Evolutionary conservation across 2,888 invertebrate genomes (phyloP).

Genomic region (Cremastinae sp.): DNA sequence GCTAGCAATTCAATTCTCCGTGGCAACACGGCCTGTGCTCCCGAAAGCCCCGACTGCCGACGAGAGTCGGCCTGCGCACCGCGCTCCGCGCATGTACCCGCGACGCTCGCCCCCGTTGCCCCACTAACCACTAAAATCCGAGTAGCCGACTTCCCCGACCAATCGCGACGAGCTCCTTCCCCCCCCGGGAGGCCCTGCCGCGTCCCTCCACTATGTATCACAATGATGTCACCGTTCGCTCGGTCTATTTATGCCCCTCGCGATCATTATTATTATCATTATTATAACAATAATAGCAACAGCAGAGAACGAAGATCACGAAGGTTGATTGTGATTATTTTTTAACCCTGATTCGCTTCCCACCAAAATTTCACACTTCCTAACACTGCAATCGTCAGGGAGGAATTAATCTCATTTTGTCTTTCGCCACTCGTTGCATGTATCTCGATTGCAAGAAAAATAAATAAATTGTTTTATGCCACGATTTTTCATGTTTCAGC

Average conservation of each 20-base stretch:
- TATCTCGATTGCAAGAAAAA: no score
- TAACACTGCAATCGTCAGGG: constrained; percentile 13
- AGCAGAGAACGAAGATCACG: constrained; percentile 50
- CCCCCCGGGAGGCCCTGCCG: constrained; percentile 8
- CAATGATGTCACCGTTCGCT: constrained; percentile 65
- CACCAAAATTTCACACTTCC: constrained; percentile 61
- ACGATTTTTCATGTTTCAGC: constrained; percentile 3
- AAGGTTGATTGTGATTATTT: constrained; percentile 35
- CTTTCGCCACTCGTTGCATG: constrained; percentile 25
- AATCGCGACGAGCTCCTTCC: constrained; percentile 53
- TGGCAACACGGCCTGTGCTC: constrained; percentile 68
- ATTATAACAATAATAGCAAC: constrained; percentile 52
- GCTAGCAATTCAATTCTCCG: constrained; percentile 63
- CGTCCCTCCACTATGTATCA: constrained; percentile 53
- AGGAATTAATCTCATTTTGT: neutral
- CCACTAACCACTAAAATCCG: constrained; percentile 66
- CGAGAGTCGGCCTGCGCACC: constrained; percentile 66
- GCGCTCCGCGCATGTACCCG: constrained; percentile 66
- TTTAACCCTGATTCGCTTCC: constrained; percentile 38
- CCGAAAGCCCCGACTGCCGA: constrained; percentile 66
- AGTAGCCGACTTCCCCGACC: constrained; percentile 53
- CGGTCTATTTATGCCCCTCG: constrained; percentile 67
- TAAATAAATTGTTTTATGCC: neutral
- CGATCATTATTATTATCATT: no score
- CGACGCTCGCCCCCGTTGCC: constrained; percentile 43